Conservation (phyloP, 53 echinoderm and acorn worm species). For the Hippasteria phrygiana region DNA sequence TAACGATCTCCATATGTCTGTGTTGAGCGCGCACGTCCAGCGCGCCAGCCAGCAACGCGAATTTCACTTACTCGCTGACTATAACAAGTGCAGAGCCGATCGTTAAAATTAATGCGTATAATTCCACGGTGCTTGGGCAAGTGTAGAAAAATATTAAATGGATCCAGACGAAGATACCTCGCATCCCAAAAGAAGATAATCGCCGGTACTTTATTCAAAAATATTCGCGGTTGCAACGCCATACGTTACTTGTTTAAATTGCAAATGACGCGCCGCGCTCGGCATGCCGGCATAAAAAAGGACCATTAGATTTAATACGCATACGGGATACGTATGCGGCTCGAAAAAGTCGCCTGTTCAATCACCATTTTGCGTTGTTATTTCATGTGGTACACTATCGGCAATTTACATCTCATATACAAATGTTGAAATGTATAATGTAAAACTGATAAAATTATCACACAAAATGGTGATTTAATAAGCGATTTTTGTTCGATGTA, state of each 20-base stretch:
- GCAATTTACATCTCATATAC: too few species aligned
- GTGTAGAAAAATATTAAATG: slow-evolving; percentile 31
- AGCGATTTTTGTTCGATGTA: too few species aligned
- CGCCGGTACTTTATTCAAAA: neutral
- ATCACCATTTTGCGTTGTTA: too few species aligned
- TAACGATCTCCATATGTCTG: neutral
- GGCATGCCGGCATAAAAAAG: neutral
- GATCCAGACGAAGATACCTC: neutral
- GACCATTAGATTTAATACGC: neutral
- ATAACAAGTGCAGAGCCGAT: neutral
- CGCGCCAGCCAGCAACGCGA: neutral
- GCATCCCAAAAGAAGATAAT: neutral
- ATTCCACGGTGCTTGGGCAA: neutral
- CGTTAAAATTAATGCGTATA: neutral
- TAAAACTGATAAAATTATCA: too few species aligned
- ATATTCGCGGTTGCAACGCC: neutral
- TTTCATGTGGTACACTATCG: too few species aligned
- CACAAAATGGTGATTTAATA: too few species aligned
- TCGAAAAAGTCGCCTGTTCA: neutral
- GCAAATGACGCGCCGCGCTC: neutral
- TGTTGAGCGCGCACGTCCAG: neutral
- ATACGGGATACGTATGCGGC: neutral
- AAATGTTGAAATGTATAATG: too few species aligned
- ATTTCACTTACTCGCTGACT: neutral
- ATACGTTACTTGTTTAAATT: slow-evolving; percentile 11